These are phyloP conservation scores for Holotrichia oblita DNA, from an alignment of 1,140 invertebrate genomes.

Conservation along the genomic window DNA sequence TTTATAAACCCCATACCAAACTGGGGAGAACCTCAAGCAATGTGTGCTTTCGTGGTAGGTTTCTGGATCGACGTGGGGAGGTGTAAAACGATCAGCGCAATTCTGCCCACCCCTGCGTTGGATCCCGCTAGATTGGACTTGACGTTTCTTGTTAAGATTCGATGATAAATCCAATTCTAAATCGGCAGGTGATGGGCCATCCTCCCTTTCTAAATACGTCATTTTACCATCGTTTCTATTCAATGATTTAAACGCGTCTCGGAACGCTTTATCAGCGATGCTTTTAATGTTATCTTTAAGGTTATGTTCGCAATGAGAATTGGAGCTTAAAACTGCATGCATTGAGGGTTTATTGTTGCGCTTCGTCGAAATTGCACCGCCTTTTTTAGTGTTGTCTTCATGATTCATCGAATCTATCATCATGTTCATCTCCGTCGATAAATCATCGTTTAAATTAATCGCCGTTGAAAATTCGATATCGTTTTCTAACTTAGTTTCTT, in stretches of 20 bases:
- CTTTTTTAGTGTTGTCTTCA: background rate
- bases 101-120: constrained; percentile 64
- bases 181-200: background rate
- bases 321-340: background rate
- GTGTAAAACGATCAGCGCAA: constrained; percentile 59
- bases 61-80: constrained; percentile 57
- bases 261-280: background rate
- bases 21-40: constrained; percentile 64
- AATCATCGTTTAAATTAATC: background rate
- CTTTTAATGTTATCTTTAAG: background rate
- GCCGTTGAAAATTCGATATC: background rate
- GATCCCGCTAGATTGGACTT: constrained; percentile 50
- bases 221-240: background rate
- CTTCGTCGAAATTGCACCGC: background rate
- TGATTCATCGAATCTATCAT: constrained; percentile 1
- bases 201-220: background rate
- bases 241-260: background rate
- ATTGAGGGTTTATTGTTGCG: constrained; percentile 3
- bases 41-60: constrained; percentile 65
- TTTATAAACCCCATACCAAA: constrained; percentile 64
- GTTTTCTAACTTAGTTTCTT: background rate
- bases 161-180: background rate
- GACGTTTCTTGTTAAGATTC: constrained; percentile 42
- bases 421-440: background rate
- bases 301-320: background rate